These are phyloP conservation scores for Zeuzera pyrina DNA, from an alignment of 2,888 invertebrate species.

Conservation along the genomic window DNA sequence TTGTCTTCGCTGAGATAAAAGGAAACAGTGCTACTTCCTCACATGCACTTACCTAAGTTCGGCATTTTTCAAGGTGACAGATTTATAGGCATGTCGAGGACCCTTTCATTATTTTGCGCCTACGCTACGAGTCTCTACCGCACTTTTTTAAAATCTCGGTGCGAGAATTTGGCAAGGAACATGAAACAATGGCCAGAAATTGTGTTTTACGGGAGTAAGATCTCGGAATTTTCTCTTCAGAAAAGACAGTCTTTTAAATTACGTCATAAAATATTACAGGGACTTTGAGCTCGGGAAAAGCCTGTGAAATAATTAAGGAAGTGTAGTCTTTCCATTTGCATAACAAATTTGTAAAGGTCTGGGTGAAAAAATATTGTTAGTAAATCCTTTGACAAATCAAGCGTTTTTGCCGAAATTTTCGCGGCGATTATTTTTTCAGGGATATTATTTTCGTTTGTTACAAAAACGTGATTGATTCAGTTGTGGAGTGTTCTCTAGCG, in stretches of 20 bases:
- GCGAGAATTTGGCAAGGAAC: slow-evolving; percentile 4
- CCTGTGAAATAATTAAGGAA: slow-evolving; percentile 60
- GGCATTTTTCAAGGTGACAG: slow-evolving; percentile 1
- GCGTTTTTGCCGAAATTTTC: slow-evolving; percentile 15
- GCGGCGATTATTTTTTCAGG: not conserved
- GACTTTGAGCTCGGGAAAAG: slow-evolving; percentile 44
- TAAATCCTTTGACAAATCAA: slow-evolving; percentile 50
- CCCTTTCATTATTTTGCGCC: not conserved
- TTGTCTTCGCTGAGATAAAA: slow-evolving; percentile 50
- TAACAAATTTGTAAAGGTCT: slow-evolving; percentile 49
- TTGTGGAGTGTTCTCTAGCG: slow-evolving; percentile 14
- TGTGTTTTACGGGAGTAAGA: slow-evolving; percentile 24
- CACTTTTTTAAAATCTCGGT: not conserved
- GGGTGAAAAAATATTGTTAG: slow-evolving; percentile 36
- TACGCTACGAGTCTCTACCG: not conserved
- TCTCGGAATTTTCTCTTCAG: slow-evolving; percentile 37
- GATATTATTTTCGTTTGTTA: not conserved
- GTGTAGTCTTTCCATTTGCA: slow-evolving; percentile 56
- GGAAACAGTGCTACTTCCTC: slow-evolving; percentile 11
- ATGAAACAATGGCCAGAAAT: slow-evolving; percentile 18
- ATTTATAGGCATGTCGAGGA: not conserved
- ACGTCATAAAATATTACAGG: slow-evolving; percentile 54
- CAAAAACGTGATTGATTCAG: slow-evolving; percentile 18
- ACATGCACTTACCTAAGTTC: not conserved
- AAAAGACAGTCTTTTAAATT: slow-evolving; percentile 51